Evolutionary conservation across 2,113 vertebrate species (phyloP).

Genomic region (Mohoua ochrocephala): DNA sequence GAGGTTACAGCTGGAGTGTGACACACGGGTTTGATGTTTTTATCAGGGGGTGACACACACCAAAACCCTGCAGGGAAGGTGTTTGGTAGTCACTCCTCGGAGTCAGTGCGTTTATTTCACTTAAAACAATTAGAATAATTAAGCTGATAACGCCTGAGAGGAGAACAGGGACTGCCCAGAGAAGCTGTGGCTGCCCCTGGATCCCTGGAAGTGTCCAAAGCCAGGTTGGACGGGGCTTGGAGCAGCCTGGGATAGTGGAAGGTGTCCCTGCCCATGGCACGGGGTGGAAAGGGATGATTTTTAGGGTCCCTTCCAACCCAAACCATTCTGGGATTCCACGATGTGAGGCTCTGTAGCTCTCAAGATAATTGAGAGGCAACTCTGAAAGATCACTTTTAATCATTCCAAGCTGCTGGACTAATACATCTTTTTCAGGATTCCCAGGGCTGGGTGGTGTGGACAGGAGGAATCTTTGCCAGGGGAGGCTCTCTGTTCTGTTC

Average conservation of each 20-base stretch:
- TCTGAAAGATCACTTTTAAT: neutral
- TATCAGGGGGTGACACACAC: too few relatives aligned
- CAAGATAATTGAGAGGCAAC: neutral
- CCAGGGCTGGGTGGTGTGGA: neutral
- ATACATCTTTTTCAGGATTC: accelerated
- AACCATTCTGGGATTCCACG: neutral
- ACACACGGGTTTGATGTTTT: neutral
- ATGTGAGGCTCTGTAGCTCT: neutral
- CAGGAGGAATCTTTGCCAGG: neutral
- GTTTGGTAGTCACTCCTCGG: accelerated
- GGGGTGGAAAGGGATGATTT: accelerated
- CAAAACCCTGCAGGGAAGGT: neutral
- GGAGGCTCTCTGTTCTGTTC: neutral
- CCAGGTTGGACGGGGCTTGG: neutral
- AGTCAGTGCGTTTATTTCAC: neutral
- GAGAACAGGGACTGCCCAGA: neutral
- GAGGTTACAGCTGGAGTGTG: neutral
- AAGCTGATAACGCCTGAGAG: neutral
- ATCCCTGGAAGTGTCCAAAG: neutral
- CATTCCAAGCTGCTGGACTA: neutral
- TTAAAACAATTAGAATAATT: neutral
- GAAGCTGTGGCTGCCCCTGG: neutral
- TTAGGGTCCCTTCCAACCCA: neutral
- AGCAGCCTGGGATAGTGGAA: accelerated
- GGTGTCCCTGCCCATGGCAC: neutral